These are phyloP conservation scores for Sarcophaga peregrina DNA, from an alignment of 1,140 invertebrate genomes.

Conservation along the genomic window DNA sequence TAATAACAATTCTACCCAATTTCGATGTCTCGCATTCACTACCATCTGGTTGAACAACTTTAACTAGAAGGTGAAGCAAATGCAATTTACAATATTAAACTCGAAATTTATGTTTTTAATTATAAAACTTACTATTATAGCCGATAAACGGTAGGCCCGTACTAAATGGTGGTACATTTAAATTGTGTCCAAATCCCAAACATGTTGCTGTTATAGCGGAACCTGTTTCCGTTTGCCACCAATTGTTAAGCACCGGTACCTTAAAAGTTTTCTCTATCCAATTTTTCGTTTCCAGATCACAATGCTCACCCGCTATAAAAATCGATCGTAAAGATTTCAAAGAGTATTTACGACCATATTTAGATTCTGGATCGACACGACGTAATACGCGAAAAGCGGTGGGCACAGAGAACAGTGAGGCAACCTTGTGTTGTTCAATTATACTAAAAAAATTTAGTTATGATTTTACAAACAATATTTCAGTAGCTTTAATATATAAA, in stretches of 20 bases:
- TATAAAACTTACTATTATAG: slow-evolving; percentile 77
- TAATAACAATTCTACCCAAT: slow-evolving; percentile 85
- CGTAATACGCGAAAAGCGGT: slow-evolving; percentile 86
- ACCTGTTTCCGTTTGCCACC: slow-evolving; percentile 96
- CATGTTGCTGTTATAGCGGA: slow-evolving; percentile 88
- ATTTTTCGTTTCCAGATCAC: slow-evolving; percentile 88
- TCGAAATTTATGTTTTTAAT: neutral
- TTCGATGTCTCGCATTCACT: slow-evolving; percentile 75
- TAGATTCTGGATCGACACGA: slow-evolving; percentile 77
- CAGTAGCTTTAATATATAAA: neutral
- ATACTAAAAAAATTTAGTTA: slow-evolving; percentile 71
- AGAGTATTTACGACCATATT: slow-evolving; percentile 76
- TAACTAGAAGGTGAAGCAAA: slow-evolving; percentile 71
- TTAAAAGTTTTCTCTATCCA: slow-evolving; percentile 87
- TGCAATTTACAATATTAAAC: neutral
- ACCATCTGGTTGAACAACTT: slow-evolving; percentile 78
- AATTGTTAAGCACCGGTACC: slow-evolving; percentile 90
- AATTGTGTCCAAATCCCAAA: slow-evolving; percentile 75
- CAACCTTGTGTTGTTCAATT: slow-evolving; percentile 86
- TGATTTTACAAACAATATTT: neutral
- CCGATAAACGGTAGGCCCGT: slow-evolving; percentile 84
- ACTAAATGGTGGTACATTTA: slow-evolving; percentile 74
- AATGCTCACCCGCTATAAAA: slow-evolving; percentile 93
- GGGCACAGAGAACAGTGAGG: slow-evolving; percentile 87
- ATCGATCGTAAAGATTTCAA: slow-evolving; percentile 80